A percentile compares a stretch with the other conserved stretches of the same genome.
Evolutionary conservation across 1,140 invertebrate species (phyloP).

Genomic region (Trissolcus basalis): DNA sequence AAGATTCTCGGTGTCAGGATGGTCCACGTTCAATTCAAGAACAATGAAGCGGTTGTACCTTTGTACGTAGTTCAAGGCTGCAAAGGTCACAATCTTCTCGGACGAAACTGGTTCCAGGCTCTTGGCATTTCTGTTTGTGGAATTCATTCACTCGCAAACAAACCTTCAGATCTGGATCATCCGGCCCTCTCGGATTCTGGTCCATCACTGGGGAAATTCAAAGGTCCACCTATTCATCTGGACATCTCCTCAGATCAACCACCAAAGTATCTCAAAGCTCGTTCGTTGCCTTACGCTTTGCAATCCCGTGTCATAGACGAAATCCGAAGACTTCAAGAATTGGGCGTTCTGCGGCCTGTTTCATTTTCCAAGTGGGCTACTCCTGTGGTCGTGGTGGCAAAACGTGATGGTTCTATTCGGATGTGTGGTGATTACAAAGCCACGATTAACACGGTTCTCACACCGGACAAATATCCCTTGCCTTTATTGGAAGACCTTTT

Average conservation of each 20-base stretch:
- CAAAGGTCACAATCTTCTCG: conserved; percentile 13
- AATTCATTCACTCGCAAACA: conserved; percentile 2
- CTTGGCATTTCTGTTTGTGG: conserved; percentile 12
- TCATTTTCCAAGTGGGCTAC: conserved; percentile 38
- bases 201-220: neutral
- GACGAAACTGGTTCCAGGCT: conserved; percentile 20
- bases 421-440: conserved; percentile 68
- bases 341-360: conserved; percentile 19
- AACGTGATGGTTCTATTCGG: conserved; percentile 5
- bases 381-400: conserved; percentile 27
- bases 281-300: neutral
- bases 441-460: conserved; percentile 65
- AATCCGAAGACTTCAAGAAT: neutral
- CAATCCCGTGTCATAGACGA: neutral
- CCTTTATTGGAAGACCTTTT: conserved; percentile 59
- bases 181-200: neutral
- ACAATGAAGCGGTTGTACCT: conserved; percentile 5
- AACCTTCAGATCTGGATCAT: neutral
- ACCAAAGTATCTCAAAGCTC: conserved; percentile 2
- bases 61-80: conserved; percentile 13
- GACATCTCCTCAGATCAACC: neutral
- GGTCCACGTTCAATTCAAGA: conserved; percentile 6
- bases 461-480: conserved; percentile 62
- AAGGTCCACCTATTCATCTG: conserved; percentile 3
- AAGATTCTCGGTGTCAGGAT: conserved; percentile 11